Conservation (phyloP, 2,888 invertebrate species). For the Ceramica pisi region DNA sequence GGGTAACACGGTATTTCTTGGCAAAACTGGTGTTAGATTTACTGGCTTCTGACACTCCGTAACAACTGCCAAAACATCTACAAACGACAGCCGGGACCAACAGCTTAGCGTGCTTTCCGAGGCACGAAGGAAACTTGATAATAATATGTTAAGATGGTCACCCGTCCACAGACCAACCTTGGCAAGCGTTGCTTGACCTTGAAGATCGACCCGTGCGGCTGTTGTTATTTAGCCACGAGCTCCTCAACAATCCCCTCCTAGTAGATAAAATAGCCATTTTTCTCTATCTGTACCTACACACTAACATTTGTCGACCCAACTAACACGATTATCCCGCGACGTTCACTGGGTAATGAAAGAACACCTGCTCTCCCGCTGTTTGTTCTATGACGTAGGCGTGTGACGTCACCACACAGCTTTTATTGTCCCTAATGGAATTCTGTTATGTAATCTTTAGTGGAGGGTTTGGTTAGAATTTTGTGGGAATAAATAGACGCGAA, state of each 20-base stretch:
- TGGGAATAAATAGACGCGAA: neutral
- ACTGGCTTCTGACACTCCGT: too few species aligned
- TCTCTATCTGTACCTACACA: constrained; percentile 22
- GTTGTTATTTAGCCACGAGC: too few species aligned
- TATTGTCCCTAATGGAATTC: constrained; percentile 41
- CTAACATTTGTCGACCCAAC: constrained; percentile 27
- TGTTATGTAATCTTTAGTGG: constrained; percentile 31
- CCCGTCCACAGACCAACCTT: too few species aligned
- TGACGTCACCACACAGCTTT: constrained; percentile 44
- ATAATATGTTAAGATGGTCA: too few species aligned
- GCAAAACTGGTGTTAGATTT: too few species aligned
- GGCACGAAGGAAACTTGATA: too few species aligned
- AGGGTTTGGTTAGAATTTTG: constrained; percentile 20
- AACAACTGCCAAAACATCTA: too few species aligned
- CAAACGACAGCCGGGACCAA: too few species aligned
- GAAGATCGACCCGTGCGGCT: too few species aligned
- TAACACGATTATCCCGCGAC: constrained; percentile 60
- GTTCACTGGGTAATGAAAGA: constrained; percentile 64
- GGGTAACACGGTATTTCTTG: too few species aligned
- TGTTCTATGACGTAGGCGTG: constrained; percentile 39
- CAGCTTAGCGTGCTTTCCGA: too few species aligned
- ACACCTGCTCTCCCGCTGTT: constrained; percentile 63
- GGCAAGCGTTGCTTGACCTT: too few species aligned
- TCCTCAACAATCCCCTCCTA: neutral
- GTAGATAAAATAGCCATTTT: neutral